Evolutionary conservation across 2,888 invertebrate genomes (phyloP), one percentile per base, ranked within the genome.

Genomic region (Nemoura dubitans): DNA sequence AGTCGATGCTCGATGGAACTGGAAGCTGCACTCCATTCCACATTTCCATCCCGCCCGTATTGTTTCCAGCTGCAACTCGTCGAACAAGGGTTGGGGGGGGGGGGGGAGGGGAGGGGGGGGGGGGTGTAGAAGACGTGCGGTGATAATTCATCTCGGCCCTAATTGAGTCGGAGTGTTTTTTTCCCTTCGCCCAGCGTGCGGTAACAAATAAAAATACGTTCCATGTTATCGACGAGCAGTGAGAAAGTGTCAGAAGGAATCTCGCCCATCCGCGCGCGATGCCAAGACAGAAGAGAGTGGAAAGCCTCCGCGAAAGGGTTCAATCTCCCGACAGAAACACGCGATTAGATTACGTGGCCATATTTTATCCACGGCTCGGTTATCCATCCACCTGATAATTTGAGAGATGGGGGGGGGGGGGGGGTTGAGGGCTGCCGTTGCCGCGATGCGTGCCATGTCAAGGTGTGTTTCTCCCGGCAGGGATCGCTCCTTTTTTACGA

Each of bases 381-480:
- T 59, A 59, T 59, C 59, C 59, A 59, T 59, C 59, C 21, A 59
- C 59, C 59, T 59, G 59, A 59, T 59, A 59, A 59, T 59, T 59
- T 21, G 14, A 1, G 21, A 14, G 6, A 14, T 21, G 6, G 59
- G 59, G 5, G 36, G 16, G 21, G 59, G 6, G 59, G 1, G 6
- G 59, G 59, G 5, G 36, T 36, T 10, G 36, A 21, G 6, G 59
- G 10, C 59, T 14, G 59, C 59, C 21, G 59, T 7, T 59, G 59
- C 16, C 16, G 59, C 36, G 36, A 36, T 36, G 36, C 36, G 36
- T 36, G 36, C 36, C 10, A 36, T 10, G 36, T 36, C 14, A 59
- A 59, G 59, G 59, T 59, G 59, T 21, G 21, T 59, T 59, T 10
- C 59, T 3, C 14, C 59, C 10, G 59, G 10, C 36, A 36, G 3